phyloP scores from a whole-genome alignment of 2,888 invertebrate genomes.

The Athetis lepigone region DNA sequence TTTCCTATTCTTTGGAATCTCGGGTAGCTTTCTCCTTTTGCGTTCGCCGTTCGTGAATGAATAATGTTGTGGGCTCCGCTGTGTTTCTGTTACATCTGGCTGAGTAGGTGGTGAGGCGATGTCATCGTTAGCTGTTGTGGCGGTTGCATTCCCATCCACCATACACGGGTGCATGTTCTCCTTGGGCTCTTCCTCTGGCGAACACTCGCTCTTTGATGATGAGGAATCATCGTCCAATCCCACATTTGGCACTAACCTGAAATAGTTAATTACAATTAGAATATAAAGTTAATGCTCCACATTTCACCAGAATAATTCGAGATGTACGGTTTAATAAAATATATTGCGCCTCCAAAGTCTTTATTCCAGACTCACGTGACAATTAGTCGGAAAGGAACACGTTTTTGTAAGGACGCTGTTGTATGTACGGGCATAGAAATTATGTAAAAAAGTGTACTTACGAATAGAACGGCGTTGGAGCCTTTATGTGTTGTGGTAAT shows the following conservation, averaged over 20 bases:
- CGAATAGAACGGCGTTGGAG: conserved; percentile 96
- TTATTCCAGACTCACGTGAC: conserved; percentile 63
- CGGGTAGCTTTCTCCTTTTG: conserved; percentile 95
- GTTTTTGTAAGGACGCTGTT: conserved; percentile 31
- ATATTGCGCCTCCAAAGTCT: conserved; percentile 35
- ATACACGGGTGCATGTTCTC: conserved; percentile 80
- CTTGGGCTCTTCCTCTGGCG: conserved; percentile 91
- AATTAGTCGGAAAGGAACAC: conserved; percentile 50
- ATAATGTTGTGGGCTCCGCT: conserved; percentile 82
- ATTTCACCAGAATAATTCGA: conserved; percentile 1
- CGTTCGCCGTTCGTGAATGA: conserved; percentile 90
- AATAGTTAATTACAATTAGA: conserved; percentile 21
- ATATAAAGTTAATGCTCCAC: background rate
- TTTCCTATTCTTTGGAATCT: conserved; percentile 97
- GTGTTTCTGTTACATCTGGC: conserved; percentile 75
- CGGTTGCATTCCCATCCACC: conserved; percentile 87
- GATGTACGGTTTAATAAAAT: background rate
- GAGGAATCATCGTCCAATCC: conserved; percentile 95
- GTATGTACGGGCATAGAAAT: conserved; percentile 12
- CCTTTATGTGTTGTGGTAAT: conserved; percentile 94
- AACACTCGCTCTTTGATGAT: conserved; percentile 94
- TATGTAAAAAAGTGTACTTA: conserved; percentile 90
- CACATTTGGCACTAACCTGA: conserved; percentile 96
- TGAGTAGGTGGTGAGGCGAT: conserved; percentile 75
- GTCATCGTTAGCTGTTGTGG: conserved; percentile 64